A percentile compares a stretch with the other conserved stretches of the same genome.
Conservation (phyloP, 2,113 vertebrate species). For the Dasyornis broadbenti region DNA sequence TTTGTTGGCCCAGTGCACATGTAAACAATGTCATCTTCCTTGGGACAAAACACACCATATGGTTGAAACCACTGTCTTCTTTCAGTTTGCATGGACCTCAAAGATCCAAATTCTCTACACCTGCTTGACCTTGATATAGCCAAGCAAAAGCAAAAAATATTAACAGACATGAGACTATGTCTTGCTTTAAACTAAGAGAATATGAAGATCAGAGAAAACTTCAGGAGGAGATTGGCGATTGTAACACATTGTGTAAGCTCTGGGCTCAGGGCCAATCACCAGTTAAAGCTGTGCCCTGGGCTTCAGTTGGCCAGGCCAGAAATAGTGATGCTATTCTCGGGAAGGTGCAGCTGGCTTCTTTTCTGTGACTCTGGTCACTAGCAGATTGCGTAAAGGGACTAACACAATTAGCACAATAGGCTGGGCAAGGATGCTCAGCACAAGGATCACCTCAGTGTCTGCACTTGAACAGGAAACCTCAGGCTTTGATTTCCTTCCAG, state of each 20-base stretch:
- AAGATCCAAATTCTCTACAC: not conserved
- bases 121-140: not conserved
- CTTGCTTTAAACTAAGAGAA: not conserved
- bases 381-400: not conserved
- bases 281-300: not conserved
- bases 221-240: not conserved
- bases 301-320: not conserved
- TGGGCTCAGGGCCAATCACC: not conserved
- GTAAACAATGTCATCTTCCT: not conserved
- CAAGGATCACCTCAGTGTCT: not conserved
- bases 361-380: not conserved
- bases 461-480: not conserved
- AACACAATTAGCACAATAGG: not conserved
- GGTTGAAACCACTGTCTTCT: not conserved
- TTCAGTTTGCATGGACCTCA: not conserved
- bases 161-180: rapidly evolving
- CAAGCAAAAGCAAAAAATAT: not conserved
- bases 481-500: not conserved
- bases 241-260: not conserved
- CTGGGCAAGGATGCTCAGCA: not conserved
- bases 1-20: not conserved
- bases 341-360: constrained; percentile 11
- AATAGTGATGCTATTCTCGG: constrained; percentile 21
- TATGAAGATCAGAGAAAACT: not conserved
- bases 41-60: not conserved